phyloP scores from a whole-genome alignment of 2,888 invertebrate genomes.

The Cataglyphis rosenhaueri region DNA sequence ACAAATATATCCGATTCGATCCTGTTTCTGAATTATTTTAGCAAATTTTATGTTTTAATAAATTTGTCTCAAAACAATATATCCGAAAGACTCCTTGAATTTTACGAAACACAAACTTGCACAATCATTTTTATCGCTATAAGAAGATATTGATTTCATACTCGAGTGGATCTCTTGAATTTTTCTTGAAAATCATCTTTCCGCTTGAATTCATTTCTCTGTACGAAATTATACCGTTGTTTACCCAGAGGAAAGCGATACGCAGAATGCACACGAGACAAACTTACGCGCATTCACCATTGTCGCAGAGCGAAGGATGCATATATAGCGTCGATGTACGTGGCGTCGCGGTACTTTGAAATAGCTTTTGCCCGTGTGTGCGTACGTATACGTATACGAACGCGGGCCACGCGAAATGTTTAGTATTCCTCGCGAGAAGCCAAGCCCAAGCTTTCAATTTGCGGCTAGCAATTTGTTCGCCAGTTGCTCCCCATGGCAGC shows the following conservation, averaged over 20 bases:
- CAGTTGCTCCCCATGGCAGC: slow-evolving; percentile 57
- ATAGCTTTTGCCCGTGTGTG: slow-evolving; percentile 39
- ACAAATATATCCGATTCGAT: no score
- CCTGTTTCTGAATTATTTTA: no score
- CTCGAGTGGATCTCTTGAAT: slow-evolving; percentile 24
- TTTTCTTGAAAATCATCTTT: not conserved
- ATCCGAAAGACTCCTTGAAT: no score
- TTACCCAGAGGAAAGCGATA: slow-evolving; percentile 26
- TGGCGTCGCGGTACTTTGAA: slow-evolving; percentile 50
- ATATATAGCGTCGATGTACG: slow-evolving; percentile 28
- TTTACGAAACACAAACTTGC: not conserved
- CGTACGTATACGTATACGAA: slow-evolving; percentile 52
- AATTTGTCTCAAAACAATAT: not conserved
- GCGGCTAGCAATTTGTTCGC: slow-evolving; percentile 80
- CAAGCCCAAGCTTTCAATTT: slow-evolving; percentile 81
- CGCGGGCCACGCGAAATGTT: slow-evolving; percentile 71
- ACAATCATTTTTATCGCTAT: not conserved
- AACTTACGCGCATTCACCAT: slow-evolving; percentile 40
- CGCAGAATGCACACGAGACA: slow-evolving; percentile 11
- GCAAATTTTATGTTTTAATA: not conserved
- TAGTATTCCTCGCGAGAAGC: slow-evolving; percentile 80
- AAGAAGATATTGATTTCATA: not conserved
- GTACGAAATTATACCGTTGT: slow-evolving; percentile 4
- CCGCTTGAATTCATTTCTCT: not conserved
- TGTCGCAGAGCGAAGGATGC: slow-evolving; percentile 54